A percentile compares a stretch with the other conserved stretches of the same genome.
These are phyloP conservation scores for Neomonachus schauinslandi DNA, from an alignment of 2,113 vertebrate genomes.

Conservation along the genomic window DNA sequence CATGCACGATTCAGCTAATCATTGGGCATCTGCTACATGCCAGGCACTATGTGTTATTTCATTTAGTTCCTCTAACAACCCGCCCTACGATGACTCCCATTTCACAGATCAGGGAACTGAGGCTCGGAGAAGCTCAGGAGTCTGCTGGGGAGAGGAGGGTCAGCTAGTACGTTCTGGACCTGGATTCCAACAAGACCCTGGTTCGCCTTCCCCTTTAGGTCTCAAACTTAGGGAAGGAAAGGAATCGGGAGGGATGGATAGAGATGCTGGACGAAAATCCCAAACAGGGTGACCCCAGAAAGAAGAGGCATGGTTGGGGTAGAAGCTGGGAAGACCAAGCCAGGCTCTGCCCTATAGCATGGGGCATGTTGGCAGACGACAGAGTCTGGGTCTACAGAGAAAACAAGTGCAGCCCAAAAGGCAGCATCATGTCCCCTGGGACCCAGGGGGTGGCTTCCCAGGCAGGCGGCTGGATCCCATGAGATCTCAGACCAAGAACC, in stretches of 20 bases:
- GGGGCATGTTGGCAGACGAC: background rate
- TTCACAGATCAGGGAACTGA: background rate
- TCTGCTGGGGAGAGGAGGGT: background rate
- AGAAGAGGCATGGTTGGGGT: background rate
- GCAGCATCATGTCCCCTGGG: background rate
- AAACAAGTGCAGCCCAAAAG: background rate
- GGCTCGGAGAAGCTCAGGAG: background rate
- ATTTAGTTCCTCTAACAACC: background rate
- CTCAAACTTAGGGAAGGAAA: background rate
- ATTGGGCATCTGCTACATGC: background rate
- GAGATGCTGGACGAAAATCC: background rate
- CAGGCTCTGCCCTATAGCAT: background rate
- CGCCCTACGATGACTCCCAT: background rate
- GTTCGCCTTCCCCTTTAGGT: background rate
- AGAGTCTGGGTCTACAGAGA: background rate
- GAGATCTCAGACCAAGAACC: background rate
- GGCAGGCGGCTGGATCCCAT: background rate
- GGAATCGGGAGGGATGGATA: background rate
- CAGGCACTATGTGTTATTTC: background rate
- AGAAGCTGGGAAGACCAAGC: background rate
- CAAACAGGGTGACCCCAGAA: background rate
- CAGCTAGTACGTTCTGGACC: background rate
- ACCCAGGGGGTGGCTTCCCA: background rate
- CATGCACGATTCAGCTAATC: background rate
- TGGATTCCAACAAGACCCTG: background rate